Evolutionary conservation across 2,888 invertebrate genomes (phyloP).

Genomic region (Griposia aprilina): DNA sequence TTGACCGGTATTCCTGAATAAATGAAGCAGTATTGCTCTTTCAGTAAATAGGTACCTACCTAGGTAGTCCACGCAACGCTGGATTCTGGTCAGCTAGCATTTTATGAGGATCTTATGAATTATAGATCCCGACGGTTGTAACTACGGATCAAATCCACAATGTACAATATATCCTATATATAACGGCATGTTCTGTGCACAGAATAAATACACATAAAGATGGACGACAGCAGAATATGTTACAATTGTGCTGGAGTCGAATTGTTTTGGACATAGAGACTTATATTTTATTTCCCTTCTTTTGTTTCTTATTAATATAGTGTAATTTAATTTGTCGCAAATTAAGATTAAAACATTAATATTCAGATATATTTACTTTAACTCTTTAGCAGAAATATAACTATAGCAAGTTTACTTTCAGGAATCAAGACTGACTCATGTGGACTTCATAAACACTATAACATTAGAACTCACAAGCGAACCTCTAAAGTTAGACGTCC

Average conservation of each 20-base stretch:
- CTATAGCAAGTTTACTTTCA: neutral
- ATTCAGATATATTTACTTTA: neutral
- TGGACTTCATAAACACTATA: constrained; percentile 5
- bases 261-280: neutral
- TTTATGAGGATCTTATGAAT: constrained; percentile 60
- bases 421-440: neutral
- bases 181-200: constrained; percentile 41
- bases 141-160: constrained; percentile 35
- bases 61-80: constrained; percentile 15
- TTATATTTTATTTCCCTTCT: neutral
- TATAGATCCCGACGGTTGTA: constrained; percentile 45
- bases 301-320: neutral
- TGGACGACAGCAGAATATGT: constrained; percentile 54
- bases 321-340: neutral
- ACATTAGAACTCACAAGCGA: constrained; percentile 5
- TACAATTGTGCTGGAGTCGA: constrained; percentile 22
- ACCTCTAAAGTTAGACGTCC: constrained; percentile 17
- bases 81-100: constrained; percentile 45
- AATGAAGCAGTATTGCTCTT: constrained; percentile 13
- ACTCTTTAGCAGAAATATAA: neutral
- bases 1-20: constrained; percentile 22
- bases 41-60: constrained; percentile 19
- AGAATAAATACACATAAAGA: constrained; percentile 57
- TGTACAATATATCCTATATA: constrained; percentile 32
- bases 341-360: neutral